A percentile compares a stretch with the other conserved stretches of the same genome.
Evolutionary conservation across 2,888 invertebrate genomes (phyloP).

Genomic region (Amblyjoppa fuscipennis): DNA sequence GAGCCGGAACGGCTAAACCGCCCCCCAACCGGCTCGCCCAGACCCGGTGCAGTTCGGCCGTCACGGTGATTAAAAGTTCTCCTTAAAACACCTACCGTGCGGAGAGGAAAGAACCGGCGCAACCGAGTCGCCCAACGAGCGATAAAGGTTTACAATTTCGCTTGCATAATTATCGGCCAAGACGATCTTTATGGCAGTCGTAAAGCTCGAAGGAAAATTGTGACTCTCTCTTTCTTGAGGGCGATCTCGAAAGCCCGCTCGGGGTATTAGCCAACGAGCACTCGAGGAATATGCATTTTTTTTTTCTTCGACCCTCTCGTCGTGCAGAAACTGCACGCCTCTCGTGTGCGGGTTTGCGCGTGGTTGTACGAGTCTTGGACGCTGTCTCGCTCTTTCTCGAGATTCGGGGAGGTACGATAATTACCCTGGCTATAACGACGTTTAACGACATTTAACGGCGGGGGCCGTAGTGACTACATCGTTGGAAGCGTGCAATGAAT

Average conservation of each 20-base stretch:
- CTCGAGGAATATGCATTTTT: slow-evolving; percentile 24
- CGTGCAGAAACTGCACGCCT: background rate
- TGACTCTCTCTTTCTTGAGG: slow-evolving; percentile 63
- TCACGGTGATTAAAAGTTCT: slow-evolving; percentile 71
- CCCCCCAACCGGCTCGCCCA: slow-evolving; percentile 24
- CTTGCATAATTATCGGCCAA: slow-evolving; percentile 78
- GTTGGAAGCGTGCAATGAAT: slow-evolving; percentile 75
- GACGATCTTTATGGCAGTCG: slow-evolving; percentile 79
- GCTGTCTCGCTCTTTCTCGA: slow-evolving; percentile 11
- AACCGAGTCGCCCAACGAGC: slow-evolving; percentile 57
- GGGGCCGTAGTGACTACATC: slow-evolving; percentile 71
- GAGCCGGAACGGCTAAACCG: slow-evolving; percentile 34
- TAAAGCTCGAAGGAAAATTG: slow-evolving; percentile 75
- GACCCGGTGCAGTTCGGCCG: slow-evolving; percentile 31
- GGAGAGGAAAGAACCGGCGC: slow-evolving; percentile 31
- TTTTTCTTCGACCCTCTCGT: slow-evolving; percentile 30
- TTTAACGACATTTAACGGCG: slow-evolving; percentile 77
- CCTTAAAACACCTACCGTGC: slow-evolving; percentile 63
- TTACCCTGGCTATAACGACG: slow-evolving; percentile 74
- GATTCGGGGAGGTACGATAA: slow-evolving; percentile 70
- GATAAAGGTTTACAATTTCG: slow-evolving; percentile 77
- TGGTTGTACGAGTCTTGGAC: background rate
- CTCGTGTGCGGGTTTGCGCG: background rate
- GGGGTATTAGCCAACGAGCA: slow-evolving; percentile 32
- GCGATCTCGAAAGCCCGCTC: slow-evolving; percentile 51